phyloP scores from a whole-genome alignment of 1,140 invertebrate genomes.

The Calliopsis andreniformis region DNA sequence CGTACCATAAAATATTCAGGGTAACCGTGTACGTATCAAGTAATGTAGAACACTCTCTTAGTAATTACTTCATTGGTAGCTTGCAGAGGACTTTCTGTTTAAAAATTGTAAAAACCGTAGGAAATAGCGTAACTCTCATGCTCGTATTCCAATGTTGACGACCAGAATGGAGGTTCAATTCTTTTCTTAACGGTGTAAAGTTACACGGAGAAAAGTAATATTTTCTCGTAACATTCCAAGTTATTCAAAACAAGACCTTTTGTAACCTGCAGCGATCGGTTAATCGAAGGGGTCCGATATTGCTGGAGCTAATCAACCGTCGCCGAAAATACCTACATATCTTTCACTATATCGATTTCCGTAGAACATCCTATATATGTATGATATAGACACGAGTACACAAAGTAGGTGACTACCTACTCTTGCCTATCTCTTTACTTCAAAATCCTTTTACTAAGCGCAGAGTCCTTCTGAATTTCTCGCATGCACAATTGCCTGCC shows the following conservation, averaged over 20 bases:
- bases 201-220: too few relatives aligned
- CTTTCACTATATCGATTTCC: conserved; percentile 59
- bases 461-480: conserved; percentile 51
- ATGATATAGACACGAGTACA: conserved; percentile 48
- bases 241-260: neutral
- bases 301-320: conserved; percentile 10
- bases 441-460: conserved; percentile 48
- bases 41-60: conserved; percentile 1
- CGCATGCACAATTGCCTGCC: conserved; percentile 63
- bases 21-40: conserved; percentile 12
- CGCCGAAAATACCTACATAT: conserved; percentile 30
- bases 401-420: conserved; percentile 51
- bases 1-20: conserved; percentile 1
- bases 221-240: too few relatives aligned
- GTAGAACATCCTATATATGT: conserved; percentile 55
- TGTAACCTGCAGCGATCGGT: neutral
- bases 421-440: conserved; percentile 57
- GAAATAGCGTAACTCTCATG: neutral
- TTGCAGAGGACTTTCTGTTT: neutral
- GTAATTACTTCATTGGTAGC: neutral
- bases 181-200: too few relatives aligned
- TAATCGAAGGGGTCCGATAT: neutral
- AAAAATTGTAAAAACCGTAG: conserved; percentile 4
- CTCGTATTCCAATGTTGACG: neutral
- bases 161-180: neutral